These are phyloP conservation scores for Phylloscopus whistleri DNA, from an alignment of 2,113 vertebrate species.

Conservation along the genomic window DNA sequence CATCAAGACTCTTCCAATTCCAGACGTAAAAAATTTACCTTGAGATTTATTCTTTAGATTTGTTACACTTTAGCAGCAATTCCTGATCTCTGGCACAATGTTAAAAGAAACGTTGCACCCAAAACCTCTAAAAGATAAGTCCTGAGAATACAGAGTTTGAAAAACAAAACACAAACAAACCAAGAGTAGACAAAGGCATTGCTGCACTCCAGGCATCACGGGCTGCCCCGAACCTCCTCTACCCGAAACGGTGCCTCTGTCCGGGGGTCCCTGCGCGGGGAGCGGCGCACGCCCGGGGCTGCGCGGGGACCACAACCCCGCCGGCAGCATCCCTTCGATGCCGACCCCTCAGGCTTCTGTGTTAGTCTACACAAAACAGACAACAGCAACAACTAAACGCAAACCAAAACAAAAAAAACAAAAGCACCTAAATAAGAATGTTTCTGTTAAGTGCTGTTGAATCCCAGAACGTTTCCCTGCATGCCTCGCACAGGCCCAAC, in stretches of 20 bases:
- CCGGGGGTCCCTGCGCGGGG: fast-evolving
- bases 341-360: too few relatives aligned
- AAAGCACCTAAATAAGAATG: too few relatives aligned
- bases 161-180: background rate
- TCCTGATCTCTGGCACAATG: background rate
- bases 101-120: fast-evolving
- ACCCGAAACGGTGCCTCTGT: fast-evolving
- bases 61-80: background rate
- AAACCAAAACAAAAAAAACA: too few relatives aligned
- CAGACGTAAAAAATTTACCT: background rate
- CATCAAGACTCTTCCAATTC: background rate
- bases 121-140: background rate
- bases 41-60: background rate
- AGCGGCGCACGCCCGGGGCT: background rate
- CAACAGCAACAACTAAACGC: background rate
- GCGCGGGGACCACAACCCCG: background rate
- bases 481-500: background rate
- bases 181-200: background rate
- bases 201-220: background rate
- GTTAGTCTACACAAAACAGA: background rate
- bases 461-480: background rate
- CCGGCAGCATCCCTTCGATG: background rate
- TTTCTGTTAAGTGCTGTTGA: background rate
- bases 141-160: background rate
- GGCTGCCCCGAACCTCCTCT: fast-evolving